These are phyloP conservation scores for Podarcis muralis DNA, from an alignment of 2,113 vertebrate species.

Conservation along the genomic window DNA sequence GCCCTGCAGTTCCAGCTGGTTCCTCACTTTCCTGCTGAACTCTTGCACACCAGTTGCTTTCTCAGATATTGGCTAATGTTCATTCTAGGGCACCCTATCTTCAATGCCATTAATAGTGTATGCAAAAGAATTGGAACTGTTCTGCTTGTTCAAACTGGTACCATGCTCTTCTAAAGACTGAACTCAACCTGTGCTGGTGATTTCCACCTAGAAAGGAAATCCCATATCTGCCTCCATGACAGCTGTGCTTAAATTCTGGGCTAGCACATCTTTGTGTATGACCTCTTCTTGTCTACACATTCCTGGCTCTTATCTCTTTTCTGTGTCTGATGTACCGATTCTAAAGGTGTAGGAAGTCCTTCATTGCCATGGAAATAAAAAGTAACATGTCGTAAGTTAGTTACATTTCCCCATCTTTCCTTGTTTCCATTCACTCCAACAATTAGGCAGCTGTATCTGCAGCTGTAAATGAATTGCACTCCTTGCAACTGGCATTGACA, in stretches of 20 bases:
- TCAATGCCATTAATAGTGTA: background rate
- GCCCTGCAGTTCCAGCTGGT: background rate
- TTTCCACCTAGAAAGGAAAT: background rate
- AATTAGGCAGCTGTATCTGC: background rate
- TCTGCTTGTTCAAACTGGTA: background rate
- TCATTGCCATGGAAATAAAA: no score
- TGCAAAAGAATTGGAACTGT: background rate
- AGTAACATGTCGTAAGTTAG: no score
- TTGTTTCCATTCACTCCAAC: background rate
- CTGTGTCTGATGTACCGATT: background rate
- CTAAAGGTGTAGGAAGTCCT: no score
- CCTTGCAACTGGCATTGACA: background rate
- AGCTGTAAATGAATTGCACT: background rate
- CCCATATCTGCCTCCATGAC: background rate
- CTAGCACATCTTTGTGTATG: background rate
- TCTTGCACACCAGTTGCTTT: background rate
- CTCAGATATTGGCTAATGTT: background rate
- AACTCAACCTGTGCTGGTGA: background rate
- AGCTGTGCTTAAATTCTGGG: background rate
- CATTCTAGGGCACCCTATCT: background rate
- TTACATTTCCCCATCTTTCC: no score
- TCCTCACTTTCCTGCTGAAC: background rate
- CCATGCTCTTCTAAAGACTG: background rate
- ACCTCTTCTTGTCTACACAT: background rate
- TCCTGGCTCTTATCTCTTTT: background rate